Conservation (phyloP, 2,888 invertebrate genomes). For the Perdita meconis region DNA sequence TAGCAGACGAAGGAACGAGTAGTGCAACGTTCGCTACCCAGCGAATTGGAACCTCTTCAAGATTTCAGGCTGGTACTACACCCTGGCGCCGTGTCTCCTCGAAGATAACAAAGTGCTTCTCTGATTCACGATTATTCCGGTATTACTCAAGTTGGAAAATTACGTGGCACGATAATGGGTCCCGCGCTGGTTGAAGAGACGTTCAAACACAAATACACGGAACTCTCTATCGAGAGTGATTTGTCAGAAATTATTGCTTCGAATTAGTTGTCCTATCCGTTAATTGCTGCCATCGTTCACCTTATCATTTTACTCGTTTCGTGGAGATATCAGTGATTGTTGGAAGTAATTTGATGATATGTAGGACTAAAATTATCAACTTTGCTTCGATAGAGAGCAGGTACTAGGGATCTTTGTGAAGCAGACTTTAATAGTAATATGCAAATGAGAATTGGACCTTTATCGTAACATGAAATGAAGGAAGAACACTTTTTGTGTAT, state of each 20-base stretch:
- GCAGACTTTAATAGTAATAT: no score
- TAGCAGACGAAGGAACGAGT: slow-evolving; percentile 51
- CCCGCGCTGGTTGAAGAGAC: slow-evolving; percentile 13
- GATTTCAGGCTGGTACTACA: slow-evolving; percentile 57
- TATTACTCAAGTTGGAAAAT: slow-evolving; percentile 55
- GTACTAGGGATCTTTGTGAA: no score
- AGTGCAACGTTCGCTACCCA: slow-evolving; percentile 47
- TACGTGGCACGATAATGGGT: slow-evolving; percentile 18
- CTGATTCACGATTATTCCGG: slow-evolving; percentile 61
- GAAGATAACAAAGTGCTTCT: slow-evolving; percentile 55
- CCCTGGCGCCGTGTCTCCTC: slow-evolving; percentile 53
- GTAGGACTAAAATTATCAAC: no score
- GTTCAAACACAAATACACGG: background rate
- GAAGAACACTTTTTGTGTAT: no score
- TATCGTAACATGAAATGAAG: no score
- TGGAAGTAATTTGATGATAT: no score
- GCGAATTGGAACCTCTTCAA: slow-evolving; percentile 64
- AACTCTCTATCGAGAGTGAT: background rate
- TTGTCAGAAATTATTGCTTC: background rate
- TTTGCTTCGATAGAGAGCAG: no score
- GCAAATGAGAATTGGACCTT: no score
- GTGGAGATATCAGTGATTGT: background rate
- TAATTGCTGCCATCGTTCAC: background rate
- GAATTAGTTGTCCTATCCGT: background rate
- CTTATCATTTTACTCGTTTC: background rate